A percentile compares a stretch with the other conserved stretches of the same genome.
Evolutionary conservation across 2,797 vertebrate genomes (phyloP).

Genomic region (Heteromormyrus szaboi): DNA sequence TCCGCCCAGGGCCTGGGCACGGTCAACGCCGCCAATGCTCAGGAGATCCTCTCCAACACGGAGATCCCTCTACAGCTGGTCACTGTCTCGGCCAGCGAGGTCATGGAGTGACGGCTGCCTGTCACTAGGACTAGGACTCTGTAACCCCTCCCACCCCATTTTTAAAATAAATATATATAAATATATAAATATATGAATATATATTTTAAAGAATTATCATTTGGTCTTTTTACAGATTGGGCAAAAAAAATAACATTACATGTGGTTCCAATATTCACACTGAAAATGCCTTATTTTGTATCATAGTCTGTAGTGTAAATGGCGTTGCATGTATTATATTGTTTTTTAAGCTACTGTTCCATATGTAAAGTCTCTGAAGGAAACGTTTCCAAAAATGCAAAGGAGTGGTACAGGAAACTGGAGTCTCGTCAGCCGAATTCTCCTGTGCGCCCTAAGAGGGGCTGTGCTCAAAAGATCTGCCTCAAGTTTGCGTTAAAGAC

Average conservation of each 20-base stretch:
- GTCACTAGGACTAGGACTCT: conserved; percentile 43
- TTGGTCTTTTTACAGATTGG: conserved; percentile 98
- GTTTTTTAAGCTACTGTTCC: conserved; percentile 77
- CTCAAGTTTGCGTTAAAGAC: background rate
- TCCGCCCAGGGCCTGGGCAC: conserved; percentile 77
- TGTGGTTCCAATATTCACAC: conserved; percentile 83
- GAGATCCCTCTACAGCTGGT: conserved; percentile 98
- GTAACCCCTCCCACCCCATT: conserved; percentile 69
- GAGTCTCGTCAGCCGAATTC: conserved; percentile 7
- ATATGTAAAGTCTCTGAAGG: conserved; percentile 52
- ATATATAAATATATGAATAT: conserved; percentile 67
- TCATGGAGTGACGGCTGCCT: conserved; percentile 82
- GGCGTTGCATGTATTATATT: conserved; percentile 90
- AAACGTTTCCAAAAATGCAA: conserved; percentile 36
- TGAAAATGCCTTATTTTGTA: conserved; percentile 99
- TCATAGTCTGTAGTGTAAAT: conserved; percentile 92
- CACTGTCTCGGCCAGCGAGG: conserved; percentile 93
- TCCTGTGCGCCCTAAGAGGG: background rate
- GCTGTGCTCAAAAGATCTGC: background rate
- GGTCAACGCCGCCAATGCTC: conserved; percentile 70
- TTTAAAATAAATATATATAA: conserved; percentile 78
- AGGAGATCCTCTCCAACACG: conserved; percentile 92
- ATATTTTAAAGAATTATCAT: conserved; percentile 75
- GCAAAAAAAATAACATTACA: conserved; percentile 82
- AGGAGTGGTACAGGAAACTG: conserved; percentile 23